Evolutionary conservation across 2,888 invertebrate genomes (phyloP).

Genomic region (Tenodera sinensis): DNA sequence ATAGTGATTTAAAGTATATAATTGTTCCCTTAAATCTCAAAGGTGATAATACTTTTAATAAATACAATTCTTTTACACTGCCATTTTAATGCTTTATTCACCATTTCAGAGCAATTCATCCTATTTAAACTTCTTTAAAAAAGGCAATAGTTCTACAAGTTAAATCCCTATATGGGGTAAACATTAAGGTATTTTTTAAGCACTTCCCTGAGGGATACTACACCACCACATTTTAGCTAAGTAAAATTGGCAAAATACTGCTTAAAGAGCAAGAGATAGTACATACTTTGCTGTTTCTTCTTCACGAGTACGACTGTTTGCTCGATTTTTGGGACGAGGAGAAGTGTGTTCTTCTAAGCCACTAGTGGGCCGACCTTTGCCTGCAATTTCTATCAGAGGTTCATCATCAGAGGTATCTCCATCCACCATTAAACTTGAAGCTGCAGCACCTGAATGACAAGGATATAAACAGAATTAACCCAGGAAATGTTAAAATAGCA

Average conservation of each 20-base stretch:
- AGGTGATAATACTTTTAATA: no score
- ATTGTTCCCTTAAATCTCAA: no score
- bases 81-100: no score
- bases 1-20: no score
- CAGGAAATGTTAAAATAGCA: not conserved
- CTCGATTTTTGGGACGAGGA: slow-evolving; percentile 22
- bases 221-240: no score
- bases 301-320: slow-evolving; percentile 27
- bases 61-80: no score
- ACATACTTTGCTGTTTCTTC: slow-evolving; percentile 24
- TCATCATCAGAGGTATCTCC: slow-evolving; percentile 77
- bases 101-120: no score
- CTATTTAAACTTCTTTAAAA: no score
- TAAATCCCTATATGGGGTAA: not conserved
- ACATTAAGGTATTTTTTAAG: not conserved
- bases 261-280: no score
- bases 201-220: no score
- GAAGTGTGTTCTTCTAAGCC: slow-evolving; percentile 19
- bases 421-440: slow-evolving; percentile 44
- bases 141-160: not conserved
- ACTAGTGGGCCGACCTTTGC: slow-evolving; percentile 46
- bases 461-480: not conserved
- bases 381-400: slow-evolving; percentile 66
- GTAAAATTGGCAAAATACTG: no score
- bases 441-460: slow-evolving; percentile 8